Base-by-base conservation (phyloP, 2,888 invertebrate species). In the Drosophila multiciliata region DNA sequence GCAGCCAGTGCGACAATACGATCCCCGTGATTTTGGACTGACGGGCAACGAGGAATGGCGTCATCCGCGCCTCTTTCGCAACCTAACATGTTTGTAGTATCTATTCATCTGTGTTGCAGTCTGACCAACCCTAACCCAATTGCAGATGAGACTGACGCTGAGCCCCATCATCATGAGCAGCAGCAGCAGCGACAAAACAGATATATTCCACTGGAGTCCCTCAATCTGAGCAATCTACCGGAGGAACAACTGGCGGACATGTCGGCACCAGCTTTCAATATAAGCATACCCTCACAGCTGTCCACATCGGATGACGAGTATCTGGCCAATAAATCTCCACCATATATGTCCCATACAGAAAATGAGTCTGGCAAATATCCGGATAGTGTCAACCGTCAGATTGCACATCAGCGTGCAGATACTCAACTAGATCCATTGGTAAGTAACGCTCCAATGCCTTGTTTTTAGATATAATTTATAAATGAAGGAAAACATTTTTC, bases 11-110 rank as follows among this genome's bases (percentile, higher is more conserved):
- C 67, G 61, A 8, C 82, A 72, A 40, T 87, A 74, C 29, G 58
- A 82, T 64, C 75, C 84, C 35, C 29, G 55, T 12, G 75, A 76
- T 0, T 81, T 81, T 20, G 86, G 73, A 0, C 36, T 77, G 6
- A 73, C 67, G 0, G 67, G 64, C 23, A 62, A 64, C 45, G 89
- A 89, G 53, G 64, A 83, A 33, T 79, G 83, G 86, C 81, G 59
- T 0, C 42, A 82, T 69, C 78, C 84, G 17, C 62, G 69, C 17
- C 62, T 82, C 58, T 86, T 78, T 36, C 74, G 78, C 0, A 64
- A 69, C 7, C 42, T 76, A 72, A 66, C 78, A 61, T 75, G 87
- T 86, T 7, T 45, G 86, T 80, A 54, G 38, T 26, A 23, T 6
- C 17, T 23, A 3, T 26, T 20, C 7, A 5, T 7, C 8, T 45